Percentiles rank a stretch among this genome's conserved stretches.
Conservation (phyloP, 1,140 invertebrate genomes). For the Agrilus planipennis region DNA sequence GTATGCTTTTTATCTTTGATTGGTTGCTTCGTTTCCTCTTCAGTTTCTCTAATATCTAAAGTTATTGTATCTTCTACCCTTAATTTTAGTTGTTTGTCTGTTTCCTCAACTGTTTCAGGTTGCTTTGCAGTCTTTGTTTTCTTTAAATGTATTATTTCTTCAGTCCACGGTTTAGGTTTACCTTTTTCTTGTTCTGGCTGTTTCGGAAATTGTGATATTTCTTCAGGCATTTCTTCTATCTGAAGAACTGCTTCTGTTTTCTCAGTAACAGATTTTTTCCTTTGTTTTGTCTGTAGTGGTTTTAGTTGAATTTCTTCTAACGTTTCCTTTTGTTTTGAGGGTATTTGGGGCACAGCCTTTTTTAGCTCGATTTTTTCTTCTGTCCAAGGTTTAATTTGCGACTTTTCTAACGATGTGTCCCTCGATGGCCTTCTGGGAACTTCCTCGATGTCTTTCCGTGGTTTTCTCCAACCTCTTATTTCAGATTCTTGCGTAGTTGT, state of each 20-base stretch:
- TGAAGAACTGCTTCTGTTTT: neutral
- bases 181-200: conserved; percentile 20
- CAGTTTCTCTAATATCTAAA: no score
- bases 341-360: conserved; percentile 30
- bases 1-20: conserved; percentile 8
- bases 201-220: conserved; percentile 15
- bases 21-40: conserved; percentile 6
- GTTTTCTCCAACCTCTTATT: conserved; percentile 1
- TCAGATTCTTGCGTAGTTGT: neutral
- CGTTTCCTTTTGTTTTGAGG: conserved; percentile 32
- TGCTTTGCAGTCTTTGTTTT: neutral
- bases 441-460: neutral
- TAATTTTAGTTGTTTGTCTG: no score
- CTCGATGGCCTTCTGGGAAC: neutral
- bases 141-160: conserved; percentile 9
- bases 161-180: conserved; percentile 20
- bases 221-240: conserved; percentile 8
- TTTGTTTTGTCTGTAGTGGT: conserved; percentile 11
- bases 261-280: conserved; percentile 3
- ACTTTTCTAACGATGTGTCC: no score
- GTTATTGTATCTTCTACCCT: no score
- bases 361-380: conserved; percentile 35
- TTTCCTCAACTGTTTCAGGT: neutral
- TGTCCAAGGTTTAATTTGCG: conserved; percentile 37
- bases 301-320: conserved; percentile 21